A percentile compares a stretch with the other conserved stretches of the same genome.
phyloP scores from a whole-genome alignment of 92 coral and sea anemone genomes.

The Zoanthus sansibaricus region DNA sequence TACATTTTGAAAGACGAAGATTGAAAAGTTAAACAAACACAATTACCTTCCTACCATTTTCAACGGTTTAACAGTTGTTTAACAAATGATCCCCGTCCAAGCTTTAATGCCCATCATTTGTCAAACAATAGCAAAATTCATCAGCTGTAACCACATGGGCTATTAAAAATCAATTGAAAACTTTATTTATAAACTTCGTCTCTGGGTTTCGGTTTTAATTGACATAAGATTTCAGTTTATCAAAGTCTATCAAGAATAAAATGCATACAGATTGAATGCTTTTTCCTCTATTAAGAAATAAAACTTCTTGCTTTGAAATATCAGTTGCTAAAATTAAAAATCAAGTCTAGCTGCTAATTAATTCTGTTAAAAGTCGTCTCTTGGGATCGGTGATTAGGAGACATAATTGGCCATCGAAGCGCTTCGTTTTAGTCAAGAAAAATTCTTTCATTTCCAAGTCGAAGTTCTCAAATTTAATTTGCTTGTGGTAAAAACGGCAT shows the following conservation, averaged over 20 bases:
- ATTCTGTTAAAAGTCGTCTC: constrained; percentile 51
- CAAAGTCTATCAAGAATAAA: constrained; percentile 35
- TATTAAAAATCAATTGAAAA: constrained; percentile 22
- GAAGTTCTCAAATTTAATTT: constrained; percentile 5
- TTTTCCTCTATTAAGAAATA: constrained; percentile 10
- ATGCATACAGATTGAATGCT: constrained; percentile 42
- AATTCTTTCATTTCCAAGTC: constrained; percentile 10
- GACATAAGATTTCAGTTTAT: constrained; percentile 22
- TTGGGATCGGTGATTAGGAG: constrained; percentile 74
- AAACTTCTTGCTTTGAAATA: constrained; percentile 28
- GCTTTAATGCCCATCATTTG: neutral
- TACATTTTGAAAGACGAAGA: constrained; percentile 61
- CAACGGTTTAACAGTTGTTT: neutral
- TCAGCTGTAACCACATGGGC: constrained; percentile 1
- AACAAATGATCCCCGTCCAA: neutral
- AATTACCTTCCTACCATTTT: constrained; percentile 29
- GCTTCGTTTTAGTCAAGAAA: constrained; percentile 39
- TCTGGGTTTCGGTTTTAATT: neutral
- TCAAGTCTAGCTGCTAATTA: constrained; percentile 44
- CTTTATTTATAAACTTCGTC: constrained; percentile 23
- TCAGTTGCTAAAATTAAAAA: constrained; percentile 20
- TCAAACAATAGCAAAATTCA: neutral
- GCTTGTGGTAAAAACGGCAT: constrained; percentile 2
- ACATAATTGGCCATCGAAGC: constrained; percentile 72
- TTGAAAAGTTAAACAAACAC: constrained; percentile 35